Base-by-base conservation (phyloP, 37 sponge, comb jelly and placozoan genomes). In the Axinella damicornis region DNA sequence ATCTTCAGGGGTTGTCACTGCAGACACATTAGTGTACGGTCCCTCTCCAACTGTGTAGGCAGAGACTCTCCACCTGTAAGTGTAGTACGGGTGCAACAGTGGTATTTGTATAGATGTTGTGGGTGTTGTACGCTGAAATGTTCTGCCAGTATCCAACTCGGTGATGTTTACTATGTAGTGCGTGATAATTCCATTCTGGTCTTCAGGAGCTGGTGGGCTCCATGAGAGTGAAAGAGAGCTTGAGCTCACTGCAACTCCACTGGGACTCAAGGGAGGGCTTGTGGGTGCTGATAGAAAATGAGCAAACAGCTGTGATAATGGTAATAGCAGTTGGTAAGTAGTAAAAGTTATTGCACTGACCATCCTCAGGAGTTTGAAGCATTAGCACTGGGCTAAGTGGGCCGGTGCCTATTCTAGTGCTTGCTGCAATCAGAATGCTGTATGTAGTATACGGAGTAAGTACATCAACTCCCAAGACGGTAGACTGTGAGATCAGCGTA, bases 391-490 rank as follows among this genome's bases (percentile, higher is more conserved):
- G 66, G 72, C 71, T 78, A 36, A 57, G 75, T 53, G 84, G 84
- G 31, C 84, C 84, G 11, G 6, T 46, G 20, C 74, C 74, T 19
- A 74, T 68, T 12, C 46, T 46, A 22, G 84, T 84, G 22, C 57
- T n/a, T 25, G 84, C 84, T 28, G 87, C 87, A 40, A 84, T 66
- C 22, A 36, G 41, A 20, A 55, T 59, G 52, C 73, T 24, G 64
- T 84, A 84, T 16, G 75, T 67, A 52, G 84, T 74, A 52, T 36
- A 84, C 15, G 84, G 84, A 65, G 16, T 56, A 16, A 84, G 57
- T 31, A 52, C 24, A 41, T 53, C 31, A 15, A 75, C 35, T 4
- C 38, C 65, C n/a, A 74, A 27, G 24, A 22, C 20, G 16, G 65
- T 74, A 20, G 33, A 38, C 28, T n/a, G n/a, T 20, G 53, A 70